Evolutionary conservation across 2,797 vertebrate genomes (phyloP).

Genomic region (Sebastes wilsoni): DNA sequence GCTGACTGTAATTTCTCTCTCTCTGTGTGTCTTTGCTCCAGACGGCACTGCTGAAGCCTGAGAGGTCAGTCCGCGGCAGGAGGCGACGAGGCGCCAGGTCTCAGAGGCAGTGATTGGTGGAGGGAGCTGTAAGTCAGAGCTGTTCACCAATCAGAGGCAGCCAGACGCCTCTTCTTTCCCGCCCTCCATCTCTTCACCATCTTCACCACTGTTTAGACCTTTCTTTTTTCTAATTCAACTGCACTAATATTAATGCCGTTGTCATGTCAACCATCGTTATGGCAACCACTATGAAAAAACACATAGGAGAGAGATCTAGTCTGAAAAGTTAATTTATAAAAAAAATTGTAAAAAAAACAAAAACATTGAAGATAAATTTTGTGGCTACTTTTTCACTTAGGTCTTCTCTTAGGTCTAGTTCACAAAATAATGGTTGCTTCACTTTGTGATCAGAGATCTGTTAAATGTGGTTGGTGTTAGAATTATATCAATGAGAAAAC

Average conservation of each 20-base stretch:
- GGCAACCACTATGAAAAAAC: conserved; percentile 68
- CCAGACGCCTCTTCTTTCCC: conserved; percentile 28
- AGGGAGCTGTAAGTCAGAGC: conserved; percentile 51
- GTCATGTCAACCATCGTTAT: conserved; percentile 71
- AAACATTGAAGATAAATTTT: conserved; percentile 30
- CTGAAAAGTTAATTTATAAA: conserved; percentile 61
- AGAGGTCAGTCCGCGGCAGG: conserved; percentile 80
- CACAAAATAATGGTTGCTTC: conserved; percentile 65
- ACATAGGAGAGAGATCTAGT: conserved; percentile 66
- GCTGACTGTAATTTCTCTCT: not conserved
- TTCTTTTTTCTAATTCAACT: conserved; percentile 56
- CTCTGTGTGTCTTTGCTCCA: conserved; percentile 35
- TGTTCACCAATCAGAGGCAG: conserved; percentile 52
- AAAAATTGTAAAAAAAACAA: conserved; percentile 1
- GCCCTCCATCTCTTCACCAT: conserved; percentile 40
- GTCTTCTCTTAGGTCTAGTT: conserved; percentile 71
- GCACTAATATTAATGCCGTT: conserved; percentile 74
- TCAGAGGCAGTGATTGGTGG: conserved; percentile 76
- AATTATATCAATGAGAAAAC: conserved; percentile 65
- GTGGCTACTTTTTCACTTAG: conserved; percentile 65
- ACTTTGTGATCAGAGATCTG: conserved; percentile 70
- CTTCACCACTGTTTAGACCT: conserved; percentile 62
- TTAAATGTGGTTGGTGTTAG: conserved; percentile 71
- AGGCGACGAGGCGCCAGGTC: conserved; percentile 83
- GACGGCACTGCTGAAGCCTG: conserved; percentile 79